A percentile compares a stretch with the other conserved stretches of the same genome.
Evolutionary conservation across 2,888 invertebrate species (phyloP).

Genomic region (Blastobasis adustella): DNA sequence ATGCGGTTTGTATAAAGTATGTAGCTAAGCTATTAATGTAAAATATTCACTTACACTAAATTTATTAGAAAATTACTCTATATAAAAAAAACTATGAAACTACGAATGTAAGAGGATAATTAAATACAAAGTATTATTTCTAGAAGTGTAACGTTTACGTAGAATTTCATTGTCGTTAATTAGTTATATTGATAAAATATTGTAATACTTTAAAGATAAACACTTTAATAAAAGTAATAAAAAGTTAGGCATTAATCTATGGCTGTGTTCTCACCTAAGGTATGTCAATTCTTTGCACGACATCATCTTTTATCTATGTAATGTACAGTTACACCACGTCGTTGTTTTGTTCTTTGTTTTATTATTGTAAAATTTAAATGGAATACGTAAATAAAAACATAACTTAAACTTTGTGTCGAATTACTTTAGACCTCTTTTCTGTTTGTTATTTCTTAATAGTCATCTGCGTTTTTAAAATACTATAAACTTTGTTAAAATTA

Average conservation of each 20-base stretch:
- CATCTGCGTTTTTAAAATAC: no score
- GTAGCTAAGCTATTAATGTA: constrained; percentile 5
- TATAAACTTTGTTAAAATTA: no score
- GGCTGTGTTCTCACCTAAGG: constrained; percentile 73
- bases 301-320: constrained; percentile 55
- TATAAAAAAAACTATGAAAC: constrained; percentile 8
- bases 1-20: constrained; percentile 8
- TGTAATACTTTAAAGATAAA: constrained; percentile 15
- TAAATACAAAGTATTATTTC: constrained; percentile 19
- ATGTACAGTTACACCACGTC: constrained; percentile 56
- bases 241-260: constrained; percentile 57
- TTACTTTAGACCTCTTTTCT: no score
- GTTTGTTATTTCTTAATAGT: no score
- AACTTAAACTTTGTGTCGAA: no score
- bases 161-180: constrained; percentile 31
- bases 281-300: constrained; percentile 73
- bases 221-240: no score
- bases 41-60: constrained; percentile 4
- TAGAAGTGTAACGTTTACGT: constrained; percentile 22
- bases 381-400: constrained; percentile 54
- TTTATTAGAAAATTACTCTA: constrained; percentile 3
- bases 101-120: constrained; percentile 5
- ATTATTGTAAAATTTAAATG: constrained; percentile 58
- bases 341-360: constrained; percentile 35
- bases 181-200: constrained; percentile 29